Base-by-base conservation (phyloP, 2,113 vertebrate species). In the Mesocricetus auratus region DNA sequence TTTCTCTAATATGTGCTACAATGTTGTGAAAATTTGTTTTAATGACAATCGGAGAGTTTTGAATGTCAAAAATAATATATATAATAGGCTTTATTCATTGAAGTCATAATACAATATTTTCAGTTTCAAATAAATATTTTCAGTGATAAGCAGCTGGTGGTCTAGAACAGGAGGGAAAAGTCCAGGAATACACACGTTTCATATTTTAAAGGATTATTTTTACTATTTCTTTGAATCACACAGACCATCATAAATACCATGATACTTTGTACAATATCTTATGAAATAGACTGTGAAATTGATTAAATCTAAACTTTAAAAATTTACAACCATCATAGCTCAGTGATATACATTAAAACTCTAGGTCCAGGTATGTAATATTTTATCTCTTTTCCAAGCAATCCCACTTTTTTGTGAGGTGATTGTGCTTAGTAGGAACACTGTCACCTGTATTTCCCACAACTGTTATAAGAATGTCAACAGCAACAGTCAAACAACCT, bases 401-500 rank as follows among this genome's bases (percentile, higher is more conserved):
- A 96, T 36, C 5, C 4, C 12, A 50, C 50, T 89, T 22, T 62
- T 58, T 56, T 47, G 1, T 53, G 64, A 95, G 0, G n/a, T 69
- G 50, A 33, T 13, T 79, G 21, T 50, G 36, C 26, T 47, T 9
- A 88, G 85, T 64, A 71, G 13, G 6, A 78, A 15, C 0, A 0
- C 42, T 56, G 56, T 86, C 90, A 89, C 53, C 92, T 96, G 96
- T 86, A 58, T 66, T 93, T 97, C 92, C 91, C 92, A 96, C 82
- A 94, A 58, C 56, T 94, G 69, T 96, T 97, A 92, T n/a, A 89
- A 77, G 94, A 97, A 95, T 94, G 60, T 93, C 97, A 98, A 98
- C 42, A 95, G 77, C 75, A 77, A 58, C 50, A 60, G 95, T 97
- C 91, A 94, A 91, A 86, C 45, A 97, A 90, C 97, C 68, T 94